Conservation (phyloP, 2,797 vertebrate genomes). For the Cercopithecus mitis region DNA sequence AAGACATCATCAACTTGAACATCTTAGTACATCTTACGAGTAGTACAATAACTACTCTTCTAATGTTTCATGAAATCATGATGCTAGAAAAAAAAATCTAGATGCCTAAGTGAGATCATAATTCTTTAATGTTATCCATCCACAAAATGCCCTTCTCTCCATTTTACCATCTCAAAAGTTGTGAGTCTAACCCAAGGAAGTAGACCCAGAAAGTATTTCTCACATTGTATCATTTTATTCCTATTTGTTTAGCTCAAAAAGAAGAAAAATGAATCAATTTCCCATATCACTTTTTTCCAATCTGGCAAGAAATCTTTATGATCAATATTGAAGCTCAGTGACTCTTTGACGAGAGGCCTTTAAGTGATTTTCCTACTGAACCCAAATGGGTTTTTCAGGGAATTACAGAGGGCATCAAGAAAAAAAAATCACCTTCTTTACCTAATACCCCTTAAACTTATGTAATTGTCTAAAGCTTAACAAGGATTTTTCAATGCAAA, state of each 20-base stretch:
- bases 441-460: not conserved
- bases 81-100: not conserved
- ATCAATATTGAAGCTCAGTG: not conserved
- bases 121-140: not conserved
- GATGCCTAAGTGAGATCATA: not conserved
- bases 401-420: not conserved
- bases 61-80: not conserved
- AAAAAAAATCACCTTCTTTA: not conserved
- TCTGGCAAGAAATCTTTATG: not conserved
- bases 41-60: not conserved
- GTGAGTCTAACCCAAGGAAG: conserved; percentile 58
- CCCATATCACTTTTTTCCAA: not conserved
- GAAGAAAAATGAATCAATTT: not conserved
- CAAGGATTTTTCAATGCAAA: not conserved
- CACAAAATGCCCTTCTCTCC: not conserved
- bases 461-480: not conserved
- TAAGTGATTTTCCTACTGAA: not conserved
- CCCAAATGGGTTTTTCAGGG: not conserved
- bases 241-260: not conserved
- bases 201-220: conserved; percentile 58
- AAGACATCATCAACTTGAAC: not conserved
- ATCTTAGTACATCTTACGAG: no score
- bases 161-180: conserved; percentile 76
- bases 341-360: not conserved
- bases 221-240: conserved; percentile 56